Evolutionary conservation across 2,113 vertebrate species (phyloP).

Genomic region (Donacobius atricapilla): DNA sequence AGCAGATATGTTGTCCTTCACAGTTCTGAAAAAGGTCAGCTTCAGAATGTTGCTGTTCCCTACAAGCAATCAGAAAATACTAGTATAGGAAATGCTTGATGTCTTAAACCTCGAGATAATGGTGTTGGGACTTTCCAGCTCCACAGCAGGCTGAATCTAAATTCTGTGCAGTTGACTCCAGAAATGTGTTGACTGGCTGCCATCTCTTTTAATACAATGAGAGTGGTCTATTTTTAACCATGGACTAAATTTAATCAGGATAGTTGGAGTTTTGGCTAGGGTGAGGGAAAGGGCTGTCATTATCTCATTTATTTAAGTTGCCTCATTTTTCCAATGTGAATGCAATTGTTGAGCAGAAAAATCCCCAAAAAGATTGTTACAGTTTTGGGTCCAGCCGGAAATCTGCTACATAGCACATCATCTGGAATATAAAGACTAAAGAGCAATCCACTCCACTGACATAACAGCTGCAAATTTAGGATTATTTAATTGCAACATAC

Average conservation of each 20-base stretch:
- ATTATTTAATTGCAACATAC: background rate
- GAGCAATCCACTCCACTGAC: background rate
- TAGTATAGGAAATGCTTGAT: background rate
- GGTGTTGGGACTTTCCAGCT: background rate
- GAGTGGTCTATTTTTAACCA: slow-evolving; percentile 39
- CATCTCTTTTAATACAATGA: slow-evolving; percentile 5
- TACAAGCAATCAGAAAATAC: background rate
- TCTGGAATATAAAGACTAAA: background rate
- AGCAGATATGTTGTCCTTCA: slow-evolving; percentile 40
- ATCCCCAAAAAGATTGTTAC: background rate
- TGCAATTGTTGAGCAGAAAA: background rate
- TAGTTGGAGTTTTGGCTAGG: background rate
- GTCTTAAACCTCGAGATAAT: background rate
- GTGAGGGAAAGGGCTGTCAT: background rate
- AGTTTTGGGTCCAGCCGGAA: background rate
- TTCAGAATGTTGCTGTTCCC: background rate
- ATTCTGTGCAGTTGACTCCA: background rate
- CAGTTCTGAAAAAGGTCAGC: slow-evolving; percentile 9
- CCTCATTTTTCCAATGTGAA: background rate
- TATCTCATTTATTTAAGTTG: background rate
- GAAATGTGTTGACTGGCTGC: background rate
- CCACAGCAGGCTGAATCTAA: background rate
- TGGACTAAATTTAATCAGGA: background rate
- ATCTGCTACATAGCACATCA: background rate
- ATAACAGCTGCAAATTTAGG: background rate